These are phyloP conservation scores for Leucosticte australis DNA, from an alignment of 2,113 vertebrate genomes.

Conservation along the genomic window DNA sequence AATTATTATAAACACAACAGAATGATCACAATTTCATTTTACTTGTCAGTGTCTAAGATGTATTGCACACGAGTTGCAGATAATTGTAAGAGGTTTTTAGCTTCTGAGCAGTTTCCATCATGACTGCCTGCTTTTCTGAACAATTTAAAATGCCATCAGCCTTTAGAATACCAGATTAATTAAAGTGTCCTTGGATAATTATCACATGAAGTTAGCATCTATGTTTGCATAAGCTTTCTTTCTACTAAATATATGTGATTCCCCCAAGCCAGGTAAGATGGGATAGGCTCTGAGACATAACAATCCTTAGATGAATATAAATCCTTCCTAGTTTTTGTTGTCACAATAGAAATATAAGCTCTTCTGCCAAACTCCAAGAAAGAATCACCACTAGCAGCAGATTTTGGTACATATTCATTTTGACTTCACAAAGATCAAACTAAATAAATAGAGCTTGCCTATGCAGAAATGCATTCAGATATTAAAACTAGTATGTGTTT, in stretches of 20 bases:
- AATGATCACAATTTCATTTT: not conserved
- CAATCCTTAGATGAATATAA: not conserved
- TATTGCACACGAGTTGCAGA: not conserved
- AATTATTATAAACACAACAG: not conserved
- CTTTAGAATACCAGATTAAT: not conserved
- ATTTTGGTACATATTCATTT: not conserved
- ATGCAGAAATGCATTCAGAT: not conserved
- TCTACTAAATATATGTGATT: not conserved
- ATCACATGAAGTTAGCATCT: not conserved
- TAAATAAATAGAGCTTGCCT: not conserved
- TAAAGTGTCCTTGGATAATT: not conserved
- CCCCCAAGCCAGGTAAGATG: not conserved
- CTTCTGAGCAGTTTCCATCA: not conserved
- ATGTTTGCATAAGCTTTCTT: not conserved
- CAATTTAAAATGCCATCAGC: not conserved
- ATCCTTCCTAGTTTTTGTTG: not conserved
- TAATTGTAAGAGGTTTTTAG: not conserved
- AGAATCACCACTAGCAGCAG: not conserved
- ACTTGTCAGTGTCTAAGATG: not conserved
- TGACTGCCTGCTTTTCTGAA: not conserved
- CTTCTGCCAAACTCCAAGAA: not conserved
- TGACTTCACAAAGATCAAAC: not conserved
- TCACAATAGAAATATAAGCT: not conserved
- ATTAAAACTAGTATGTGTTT: not conserved
- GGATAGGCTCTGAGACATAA: not conserved